These are phyloP conservation scores for Ara ararauna DNA, from an alignment of 2,797 vertebrate species.

Conservation along the genomic window DNA sequence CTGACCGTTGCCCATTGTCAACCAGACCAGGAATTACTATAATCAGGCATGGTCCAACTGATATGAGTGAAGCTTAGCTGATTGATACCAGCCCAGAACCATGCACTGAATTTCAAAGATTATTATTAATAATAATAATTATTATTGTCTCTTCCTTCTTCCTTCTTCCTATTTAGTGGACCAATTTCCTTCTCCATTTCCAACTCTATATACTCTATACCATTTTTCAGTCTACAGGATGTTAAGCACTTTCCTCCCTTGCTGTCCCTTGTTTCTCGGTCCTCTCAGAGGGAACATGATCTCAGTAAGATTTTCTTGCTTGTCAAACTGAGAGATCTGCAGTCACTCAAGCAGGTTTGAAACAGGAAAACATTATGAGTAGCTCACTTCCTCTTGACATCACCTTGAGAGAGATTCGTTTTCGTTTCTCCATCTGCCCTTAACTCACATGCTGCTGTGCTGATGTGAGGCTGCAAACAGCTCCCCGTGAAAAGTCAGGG, in stretches of 20 bases:
- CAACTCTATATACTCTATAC: not conserved
- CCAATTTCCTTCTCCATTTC: not conserved
- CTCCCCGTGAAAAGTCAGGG: not conserved
- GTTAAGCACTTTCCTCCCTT: not conserved
- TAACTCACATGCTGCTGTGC: not conserved
- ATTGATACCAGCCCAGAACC: not conserved
- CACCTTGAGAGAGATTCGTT: not conserved
- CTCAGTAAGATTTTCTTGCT: not conserved
- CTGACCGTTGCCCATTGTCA: not conserved
- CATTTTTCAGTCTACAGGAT: not conserved
- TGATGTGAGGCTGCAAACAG: not conserved
- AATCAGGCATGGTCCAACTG: not conserved
- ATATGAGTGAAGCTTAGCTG: not conserved
- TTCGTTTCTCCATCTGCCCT: not conserved
- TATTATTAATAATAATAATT: not conserved
- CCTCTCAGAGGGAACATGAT: not conserved
- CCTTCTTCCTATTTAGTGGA: not conserved
- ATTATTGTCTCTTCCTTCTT: not conserved
- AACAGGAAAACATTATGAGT: not conserved
- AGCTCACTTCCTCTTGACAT: not conserved
- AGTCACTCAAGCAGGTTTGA: not conserved
- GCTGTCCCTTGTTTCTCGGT: not conserved
- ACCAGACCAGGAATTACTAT: not conserved
- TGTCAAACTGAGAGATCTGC: not conserved
- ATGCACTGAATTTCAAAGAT: not conserved